Evolutionary conservation across 2,113 vertebrate species (phyloP).

Genomic region (Phalacrocorax aristotelis): DNA sequence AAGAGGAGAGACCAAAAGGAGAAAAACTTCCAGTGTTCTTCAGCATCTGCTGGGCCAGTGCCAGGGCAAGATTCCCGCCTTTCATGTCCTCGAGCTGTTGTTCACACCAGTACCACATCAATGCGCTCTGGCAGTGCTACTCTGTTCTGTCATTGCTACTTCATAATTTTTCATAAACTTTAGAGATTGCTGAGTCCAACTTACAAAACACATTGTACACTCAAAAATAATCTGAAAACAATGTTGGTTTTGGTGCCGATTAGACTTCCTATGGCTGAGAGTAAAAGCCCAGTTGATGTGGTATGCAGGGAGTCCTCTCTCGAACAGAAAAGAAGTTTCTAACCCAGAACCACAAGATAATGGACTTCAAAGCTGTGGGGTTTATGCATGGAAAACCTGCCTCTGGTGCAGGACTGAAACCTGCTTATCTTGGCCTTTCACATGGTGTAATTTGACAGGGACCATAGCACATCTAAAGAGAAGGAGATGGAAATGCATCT

Average conservation of each 20-base stretch:
- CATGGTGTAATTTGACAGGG: slow-evolving; percentile 25
- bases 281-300: not conserved
- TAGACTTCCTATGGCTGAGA: not conserved
- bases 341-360: not conserved
- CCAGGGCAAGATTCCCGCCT: not conserved
- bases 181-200: fast-evolving
- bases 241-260: not conserved
- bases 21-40: not conserved
- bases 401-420: slow-evolving; percentile 31
- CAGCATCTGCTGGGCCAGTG: fast-evolving
- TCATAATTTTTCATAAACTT: not conserved
- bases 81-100: fast-evolving
- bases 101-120: not conserved
- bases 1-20: not conserved
- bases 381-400: slow-evolving; percentile 25
- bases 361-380: slow-evolving; percentile 13
- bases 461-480: not conserved
- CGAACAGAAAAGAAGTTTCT: not conserved
- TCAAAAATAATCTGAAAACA: not conserved
- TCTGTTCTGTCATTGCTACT: not conserved
- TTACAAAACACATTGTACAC: not conserved
- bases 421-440: slow-evolving; percentile 57
- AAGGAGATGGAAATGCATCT: slow-evolving; percentile 5
- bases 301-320: not conserved
- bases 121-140: fast-evolving